Percentiles rank a stretch among this genome's conserved stretches.
These are phyloP conservation scores for Drosophila neonasuta DNA, from an alignment of 2,888 invertebrate species.

Conservation along the genomic window DNA sequence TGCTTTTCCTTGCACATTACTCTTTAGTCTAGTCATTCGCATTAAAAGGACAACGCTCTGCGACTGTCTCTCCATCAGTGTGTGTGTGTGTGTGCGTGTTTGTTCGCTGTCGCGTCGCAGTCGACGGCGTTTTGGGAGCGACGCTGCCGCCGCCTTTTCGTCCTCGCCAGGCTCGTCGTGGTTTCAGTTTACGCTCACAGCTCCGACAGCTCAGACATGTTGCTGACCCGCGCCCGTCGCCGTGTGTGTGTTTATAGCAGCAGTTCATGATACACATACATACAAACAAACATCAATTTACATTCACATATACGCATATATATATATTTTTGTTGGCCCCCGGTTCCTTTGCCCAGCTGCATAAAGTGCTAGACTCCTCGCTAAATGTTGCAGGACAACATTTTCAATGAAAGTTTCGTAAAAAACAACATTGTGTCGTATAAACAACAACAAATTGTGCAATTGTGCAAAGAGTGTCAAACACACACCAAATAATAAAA, in stretches of 20 bases:
- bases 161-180: slow-evolving; percentile 64
- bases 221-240: slow-evolving; percentile 62
- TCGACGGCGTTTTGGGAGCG: slow-evolving; percentile 28
- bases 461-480: slow-evolving; percentile 47
- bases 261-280: slow-evolving; percentile 42
- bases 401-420: slow-evolving; percentile 8
- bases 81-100: slow-evolving; percentile 35
- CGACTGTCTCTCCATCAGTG: slow-evolving; percentile 28
- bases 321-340: slow-evolving; percentile 25
- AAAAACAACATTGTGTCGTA: slow-evolving; percentile 34
- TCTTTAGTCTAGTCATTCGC: slow-evolving; percentile 67
- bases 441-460: slow-evolving; percentile 60
- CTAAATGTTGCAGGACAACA: slow-evolving; percentile 64
- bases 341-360: slow-evolving; percentile 5
- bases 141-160: slow-evolving; percentile 32
- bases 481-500: slow-evolving; percentile 15
- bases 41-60: slow-evolving; percentile 77
- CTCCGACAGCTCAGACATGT: slow-evolving; percentile 79
- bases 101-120: slow-evolving; percentile 42
- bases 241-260: slow-evolving; percentile 67
- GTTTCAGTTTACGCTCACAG: slow-evolving; percentile 78
- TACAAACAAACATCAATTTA: slow-evolving; percentile 22
- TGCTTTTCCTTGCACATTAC: slow-evolving; percentile 65
- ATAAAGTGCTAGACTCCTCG: slow-evolving; percentile 36
- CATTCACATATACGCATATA: slow-evolving; percentile 16